Percentiles rank a stretch among this genome's conserved stretches.
Conservation (phyloP, 2,113 vertebrate genomes). For the Phodopus roborovskii region DNA sequence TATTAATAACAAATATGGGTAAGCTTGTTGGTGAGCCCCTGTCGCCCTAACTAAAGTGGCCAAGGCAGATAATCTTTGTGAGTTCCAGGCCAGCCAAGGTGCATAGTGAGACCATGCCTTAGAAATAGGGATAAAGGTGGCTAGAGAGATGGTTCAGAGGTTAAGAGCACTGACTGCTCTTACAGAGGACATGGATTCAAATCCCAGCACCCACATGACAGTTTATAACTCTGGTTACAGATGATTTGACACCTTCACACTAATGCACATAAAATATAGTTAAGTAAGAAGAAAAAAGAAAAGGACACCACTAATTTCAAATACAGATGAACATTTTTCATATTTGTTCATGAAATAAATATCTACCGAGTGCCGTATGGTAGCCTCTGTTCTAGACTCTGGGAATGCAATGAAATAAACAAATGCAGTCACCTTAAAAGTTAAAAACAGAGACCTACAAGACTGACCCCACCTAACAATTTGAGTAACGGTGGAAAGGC, state of each 20-base stretch:
- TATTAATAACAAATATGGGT: background rate
- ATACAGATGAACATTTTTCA: background rate
- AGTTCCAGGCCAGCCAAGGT: background rate
- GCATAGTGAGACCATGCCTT: background rate
- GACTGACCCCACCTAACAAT: no score
- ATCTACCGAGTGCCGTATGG: background rate
- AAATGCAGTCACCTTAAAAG: background rate
- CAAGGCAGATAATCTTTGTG: background rate
- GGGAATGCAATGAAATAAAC: background rate
- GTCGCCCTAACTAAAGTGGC: background rate
- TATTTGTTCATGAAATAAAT: conserved; percentile 24
- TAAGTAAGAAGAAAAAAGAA: background rate
- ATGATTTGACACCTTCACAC: no score
- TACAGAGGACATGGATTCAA: no score
- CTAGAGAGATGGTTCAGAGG: no score
- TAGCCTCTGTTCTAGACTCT: background rate
- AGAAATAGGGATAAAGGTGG: background rate
- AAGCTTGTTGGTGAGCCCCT: background rate
- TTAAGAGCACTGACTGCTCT: no score
- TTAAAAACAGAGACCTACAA: background rate
- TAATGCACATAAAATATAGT: no score
- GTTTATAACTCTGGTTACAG: no score
- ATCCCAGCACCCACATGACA: no score
- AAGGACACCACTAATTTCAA: background rate
- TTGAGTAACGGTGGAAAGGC: no score